Evolutionary conservation across 2,113 vertebrate species (phyloP).

Genomic region (Salvelinus alpinus): DNA sequence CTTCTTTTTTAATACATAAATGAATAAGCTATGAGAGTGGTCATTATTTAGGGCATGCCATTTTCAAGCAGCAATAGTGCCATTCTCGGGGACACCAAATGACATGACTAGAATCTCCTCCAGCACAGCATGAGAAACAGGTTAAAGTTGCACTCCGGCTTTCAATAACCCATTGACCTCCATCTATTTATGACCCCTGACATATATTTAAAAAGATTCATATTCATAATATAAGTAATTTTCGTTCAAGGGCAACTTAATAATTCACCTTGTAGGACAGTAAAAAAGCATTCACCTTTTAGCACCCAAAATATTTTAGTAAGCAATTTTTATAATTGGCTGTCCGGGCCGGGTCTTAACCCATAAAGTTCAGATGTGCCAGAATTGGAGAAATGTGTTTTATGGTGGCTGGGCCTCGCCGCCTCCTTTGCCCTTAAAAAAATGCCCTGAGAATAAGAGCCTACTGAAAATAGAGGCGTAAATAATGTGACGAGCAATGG

Average conservation of each 20-base stretch:
- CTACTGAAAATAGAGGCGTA: conserved; percentile 89
- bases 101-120: conserved; percentile 57
- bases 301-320: conserved; percentile 77
- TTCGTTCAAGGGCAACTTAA: conserved; percentile 71
- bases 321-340: conserved; percentile 80
- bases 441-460: conserved; percentile 75
- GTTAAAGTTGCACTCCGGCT: conserved; percentile 58
- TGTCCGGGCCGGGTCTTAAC: conserved; percentile 71
- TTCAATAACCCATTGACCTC: conserved; percentile 72
- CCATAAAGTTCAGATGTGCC: conserved; percentile 75
- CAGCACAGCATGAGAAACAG: conserved; percentile 44
- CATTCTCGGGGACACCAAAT: conserved; percentile 42
- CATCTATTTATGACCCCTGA: conserved; percentile 68
- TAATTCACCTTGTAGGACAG: conserved; percentile 66
- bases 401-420: conserved; percentile 69
- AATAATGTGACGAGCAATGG: conserved; percentile 99
- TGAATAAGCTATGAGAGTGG: conserved; percentile 78
- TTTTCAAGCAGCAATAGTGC: conserved; percentile 58
- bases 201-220: conserved; percentile 45
- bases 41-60: conserved; percentile 74
- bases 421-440: conserved; percentile 74
- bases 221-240: conserved; percentile 77
- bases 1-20: conserved; percentile 79
- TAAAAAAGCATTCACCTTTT: conserved; percentile 72
- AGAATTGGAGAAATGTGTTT: conserved; percentile 75